Evolutionary conservation across 1,140 invertebrate genomes (phyloP).

Genomic region (Metopolophium dirhodum): DNA sequence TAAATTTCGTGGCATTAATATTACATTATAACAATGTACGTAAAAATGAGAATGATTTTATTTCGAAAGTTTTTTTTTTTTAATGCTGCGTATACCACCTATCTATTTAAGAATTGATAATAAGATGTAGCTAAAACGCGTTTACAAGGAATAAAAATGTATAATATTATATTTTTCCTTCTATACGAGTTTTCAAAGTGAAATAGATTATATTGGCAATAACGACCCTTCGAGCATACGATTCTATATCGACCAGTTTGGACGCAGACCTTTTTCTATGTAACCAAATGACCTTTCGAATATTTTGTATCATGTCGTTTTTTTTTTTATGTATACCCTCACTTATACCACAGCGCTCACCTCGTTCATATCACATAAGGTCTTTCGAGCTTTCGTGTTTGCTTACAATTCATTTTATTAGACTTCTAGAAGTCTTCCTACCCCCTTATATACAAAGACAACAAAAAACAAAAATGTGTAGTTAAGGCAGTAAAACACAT

Average conservation of each 20-base stretch:
- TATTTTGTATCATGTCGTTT: constrained; percentile 1
- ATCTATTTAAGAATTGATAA: not conserved
- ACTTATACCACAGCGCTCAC: constrained; percentile 27
- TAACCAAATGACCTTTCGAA: constrained; percentile 38
- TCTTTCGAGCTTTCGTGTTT: not conserved
- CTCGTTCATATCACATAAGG: not conserved
- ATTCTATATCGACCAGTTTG: constrained; percentile 43
- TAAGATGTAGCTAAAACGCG: not conserved
- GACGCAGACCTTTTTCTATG: constrained; percentile 22
- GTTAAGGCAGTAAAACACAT: constrained; percentile 2
- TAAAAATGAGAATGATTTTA: not conserved
- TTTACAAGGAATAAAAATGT: not conserved
- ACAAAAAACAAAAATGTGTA: not conserved
- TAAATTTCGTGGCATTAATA: not conserved
- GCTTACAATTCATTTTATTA: constrained; percentile 33
- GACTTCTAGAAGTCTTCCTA: constrained; percentile 6
- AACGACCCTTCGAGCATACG: no score
- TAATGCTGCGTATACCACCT: not conserved
- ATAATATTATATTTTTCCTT: not conserved
- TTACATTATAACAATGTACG: not conserved
- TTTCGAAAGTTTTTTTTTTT: not conserved
- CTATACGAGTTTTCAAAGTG: not conserved
- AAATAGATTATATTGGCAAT: not conserved
- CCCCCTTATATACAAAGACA: not conserved
- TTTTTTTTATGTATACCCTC: not conserved